Evolutionary conservation across 1,140 invertebrate genomes (phyloP).

Genomic region (Drosophila dunni): DNA sequence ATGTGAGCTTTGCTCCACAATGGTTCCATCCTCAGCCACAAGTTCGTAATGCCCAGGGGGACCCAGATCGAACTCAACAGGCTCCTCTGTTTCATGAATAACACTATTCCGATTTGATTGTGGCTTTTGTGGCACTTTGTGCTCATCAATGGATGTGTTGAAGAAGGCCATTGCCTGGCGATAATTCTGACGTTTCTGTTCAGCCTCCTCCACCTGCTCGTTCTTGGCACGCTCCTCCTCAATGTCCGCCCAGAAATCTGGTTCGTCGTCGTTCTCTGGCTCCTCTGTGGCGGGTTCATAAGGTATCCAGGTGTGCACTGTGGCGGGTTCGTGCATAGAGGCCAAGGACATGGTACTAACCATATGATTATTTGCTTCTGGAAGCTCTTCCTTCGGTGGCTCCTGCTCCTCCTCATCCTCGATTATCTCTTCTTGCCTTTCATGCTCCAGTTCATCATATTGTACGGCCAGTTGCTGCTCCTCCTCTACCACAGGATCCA

Average conservation of each 20-base stretch:
- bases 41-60: constrained; percentile 61
- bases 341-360: constrained; percentile 70
- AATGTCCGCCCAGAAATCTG: constrained; percentile 73
- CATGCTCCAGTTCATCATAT: constrained; percentile 63
- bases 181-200: constrained; percentile 76
- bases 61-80: constrained; percentile 42
- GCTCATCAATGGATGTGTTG: constrained; percentile 76
- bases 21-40: constrained; percentile 51
- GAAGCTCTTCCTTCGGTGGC: neutral
- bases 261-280: constrained; percentile 33
- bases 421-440: constrained; percentile 3
- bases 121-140: constrained; percentile 55
- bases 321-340: constrained; percentile 74
- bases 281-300: neutral
- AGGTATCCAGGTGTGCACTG: constrained; percentile 62
- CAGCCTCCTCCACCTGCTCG: constrained; percentile 62
- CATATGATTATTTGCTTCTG: constrained; percentile 45
- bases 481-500: constrained; percentile 68
- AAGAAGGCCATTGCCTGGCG: constrained; percentile 81
- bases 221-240: constrained; percentile 58
- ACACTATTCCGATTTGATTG: constrained; percentile 48
- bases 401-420: neutral
- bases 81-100: constrained; percentile 50
- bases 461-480: constrained; percentile 58
- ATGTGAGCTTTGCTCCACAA: constrained; percentile 48